Evolutionary conservation across 2,888 invertebrate genomes (phyloP).

Genomic region (Meandrusa payeni): DNA sequence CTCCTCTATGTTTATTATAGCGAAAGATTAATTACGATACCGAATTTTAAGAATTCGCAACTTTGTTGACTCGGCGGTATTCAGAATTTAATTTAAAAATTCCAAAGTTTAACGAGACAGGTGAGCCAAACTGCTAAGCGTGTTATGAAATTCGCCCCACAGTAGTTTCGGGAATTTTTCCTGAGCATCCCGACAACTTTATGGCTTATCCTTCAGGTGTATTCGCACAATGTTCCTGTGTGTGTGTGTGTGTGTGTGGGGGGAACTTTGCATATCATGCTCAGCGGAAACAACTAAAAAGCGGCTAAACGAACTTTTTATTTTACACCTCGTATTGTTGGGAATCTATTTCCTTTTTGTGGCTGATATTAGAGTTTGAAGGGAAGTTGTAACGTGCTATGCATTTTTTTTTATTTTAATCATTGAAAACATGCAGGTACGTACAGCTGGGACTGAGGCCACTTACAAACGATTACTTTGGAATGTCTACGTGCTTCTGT

Average conservation of each 20-base stretch:
- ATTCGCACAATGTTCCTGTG: constrained; percentile 44
- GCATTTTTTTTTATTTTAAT: too few relatives aligned
- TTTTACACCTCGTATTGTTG: not conserved
- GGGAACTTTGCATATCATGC: constrained; percentile 33
- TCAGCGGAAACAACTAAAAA: constrained; percentile 16
- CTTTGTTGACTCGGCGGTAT: constrained; percentile 66
- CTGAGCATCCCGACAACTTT: constrained; percentile 61
- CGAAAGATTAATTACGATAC: constrained; percentile 72
- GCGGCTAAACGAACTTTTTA: constrained; percentile 5
- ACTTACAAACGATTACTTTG: too few relatives aligned
- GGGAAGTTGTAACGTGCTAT: too few relatives aligned
- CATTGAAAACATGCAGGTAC: too few relatives aligned
- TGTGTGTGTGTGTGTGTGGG: constrained; percentile 34
- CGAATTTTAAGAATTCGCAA: constrained; percentile 74
- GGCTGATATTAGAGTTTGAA: too few relatives aligned
- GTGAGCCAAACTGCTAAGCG: constrained; percentile 75
- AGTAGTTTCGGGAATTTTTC: constrained; percentile 73
- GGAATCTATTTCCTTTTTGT: too few relatives aligned
- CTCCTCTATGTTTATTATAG: constrained; percentile 65
- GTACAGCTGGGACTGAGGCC: too few relatives aligned
- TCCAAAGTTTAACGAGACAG: constrained; percentile 78
- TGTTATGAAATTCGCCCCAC: constrained; percentile 74
- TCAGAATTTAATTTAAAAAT: constrained; percentile 80
- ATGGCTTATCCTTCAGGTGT: constrained; percentile 61
- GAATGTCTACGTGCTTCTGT: too few relatives aligned